These are phyloP conservation scores for Calyptommatus sinebrachiatus DNA, from an alignment of 2,113 vertebrate species.

Conservation along the genomic window DNA sequence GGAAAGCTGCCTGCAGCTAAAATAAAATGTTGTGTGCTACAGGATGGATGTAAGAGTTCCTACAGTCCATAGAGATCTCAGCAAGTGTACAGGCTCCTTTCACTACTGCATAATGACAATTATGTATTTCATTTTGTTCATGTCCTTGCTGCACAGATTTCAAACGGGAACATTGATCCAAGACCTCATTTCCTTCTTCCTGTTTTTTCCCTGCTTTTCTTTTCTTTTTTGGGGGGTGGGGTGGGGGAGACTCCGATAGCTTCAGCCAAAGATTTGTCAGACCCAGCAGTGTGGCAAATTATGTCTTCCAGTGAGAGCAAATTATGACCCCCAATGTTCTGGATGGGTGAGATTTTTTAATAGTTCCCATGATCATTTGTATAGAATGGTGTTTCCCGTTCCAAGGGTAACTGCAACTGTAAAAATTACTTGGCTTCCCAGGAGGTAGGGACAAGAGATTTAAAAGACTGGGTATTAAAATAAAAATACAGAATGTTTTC, in stretches of 20 bases:
- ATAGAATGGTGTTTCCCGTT: not conserved
- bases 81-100: accelerated
- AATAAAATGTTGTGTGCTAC: not conserved
- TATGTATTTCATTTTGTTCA: not conserved
- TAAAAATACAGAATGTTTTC: not conserved
- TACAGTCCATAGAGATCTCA: not conserved
- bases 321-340: slow-evolving; percentile 30
- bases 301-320: slow-evolving; percentile 30
- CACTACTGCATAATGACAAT: not conserved
- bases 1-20: not conserved
- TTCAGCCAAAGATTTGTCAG: slow-evolving; percentile 24
- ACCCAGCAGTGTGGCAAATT: slow-evolving; percentile 49
- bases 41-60: not conserved
- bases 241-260: slow-evolving; percentile 18
- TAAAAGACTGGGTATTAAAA: slow-evolving; percentile 38
- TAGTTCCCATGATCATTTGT: not conserved
- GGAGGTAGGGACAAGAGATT: slow-evolving; percentile 23
- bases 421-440: not conserved
- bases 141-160: slow-evolving; percentile 31
- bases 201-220: not conserved
- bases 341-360: not conserved
- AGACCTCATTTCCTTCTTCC: slow-evolving; percentile 43
- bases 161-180: slow-evolving; percentile 49
- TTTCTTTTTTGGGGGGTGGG: not conserved
- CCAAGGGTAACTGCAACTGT: not conserved